Base-by-base conservation (phyloP, 2,113 vertebrate genomes). In the Rousettus leschenaultii region DNA sequence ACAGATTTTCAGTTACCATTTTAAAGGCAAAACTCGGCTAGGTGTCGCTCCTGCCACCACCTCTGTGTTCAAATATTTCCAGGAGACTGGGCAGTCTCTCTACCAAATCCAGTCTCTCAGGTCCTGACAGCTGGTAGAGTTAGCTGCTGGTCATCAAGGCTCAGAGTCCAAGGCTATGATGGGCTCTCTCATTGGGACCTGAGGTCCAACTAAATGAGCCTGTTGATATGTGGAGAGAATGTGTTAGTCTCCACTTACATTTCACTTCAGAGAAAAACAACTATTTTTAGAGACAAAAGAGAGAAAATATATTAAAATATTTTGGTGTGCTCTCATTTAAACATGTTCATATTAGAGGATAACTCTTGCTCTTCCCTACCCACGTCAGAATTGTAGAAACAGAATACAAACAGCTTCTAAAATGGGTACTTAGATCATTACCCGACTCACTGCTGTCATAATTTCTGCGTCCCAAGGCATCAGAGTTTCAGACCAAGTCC, bases 1-100 rank as follows among this genome's bases (percentile, higher is more conserved):
- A 21, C 14, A 96, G 3, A 94, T 59, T 89, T 97, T 91, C 68
- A 95, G 86, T 80, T 71, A 48, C 15, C 85, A 75, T 53, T 83
- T 86, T 35, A 86, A 92, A 15, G 91, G 18, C 11, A 48, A 86
- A 85, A 89, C 22, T 45, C 18, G 59, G 26, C 51, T 88, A 63
- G 43, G 11, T 74, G 13, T 65, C 40, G 4, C 74, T 38, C 38
- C 28, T 16, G 45, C 57, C 35, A 61, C 28, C 26, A 57, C n/a
- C 77, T 33, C 6, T 51, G 22, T 80, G 59, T 89, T 83, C 22
- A 53, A 28, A 18, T 66, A 84, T 35, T 91, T 70, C 75, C 5
- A 79, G 74, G 78, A 94, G 26, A 85, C 28, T 33, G 7, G n/a
- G 59, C 19, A 87, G 75, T 71, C 48, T 45, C 30, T 94, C 57